phyloP scores from a whole-genome alignment of 2,113 vertebrate species.

The Siniperca chuatsi region DNA sequence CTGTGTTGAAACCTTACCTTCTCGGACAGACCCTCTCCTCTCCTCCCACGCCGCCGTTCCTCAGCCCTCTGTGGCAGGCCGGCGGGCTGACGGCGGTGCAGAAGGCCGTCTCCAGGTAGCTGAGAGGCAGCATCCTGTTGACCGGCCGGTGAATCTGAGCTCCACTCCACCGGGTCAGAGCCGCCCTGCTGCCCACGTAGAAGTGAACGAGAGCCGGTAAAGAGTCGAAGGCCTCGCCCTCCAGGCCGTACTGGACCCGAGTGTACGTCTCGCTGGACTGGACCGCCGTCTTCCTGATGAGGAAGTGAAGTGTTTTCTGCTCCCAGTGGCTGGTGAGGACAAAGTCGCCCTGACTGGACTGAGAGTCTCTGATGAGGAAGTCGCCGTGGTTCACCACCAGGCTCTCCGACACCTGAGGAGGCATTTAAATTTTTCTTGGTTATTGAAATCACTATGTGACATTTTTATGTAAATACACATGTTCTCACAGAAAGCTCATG shows the following conservation, averaged over 20 bases:
- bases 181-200: constrained; percentile 87
- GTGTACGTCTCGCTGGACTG: constrained; percentile 83
- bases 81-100: constrained; percentile 79
- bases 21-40: constrained; percentile 80
- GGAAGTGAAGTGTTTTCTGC: constrained; percentile 90
- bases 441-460: background rate
- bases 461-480: background rate
- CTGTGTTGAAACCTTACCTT: constrained; percentile 82
- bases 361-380: constrained; percentile 93
- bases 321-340: constrained; percentile 92
- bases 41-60: constrained; percentile 83
- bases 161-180: constrained; percentile 87
- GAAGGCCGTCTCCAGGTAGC: constrained; percentile 90
- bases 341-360: constrained; percentile 90
- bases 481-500: background rate
- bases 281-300: constrained; percentile 89
- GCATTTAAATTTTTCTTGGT: background rate
- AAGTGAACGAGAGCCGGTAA: constrained; percentile 91
- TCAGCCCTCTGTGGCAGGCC: constrained; percentile 79
- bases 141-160: constrained; percentile 91
- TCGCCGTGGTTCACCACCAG: constrained; percentile 90
- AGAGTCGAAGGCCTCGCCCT: constrained; percentile 90
- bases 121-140: constrained; percentile 92
- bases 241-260: constrained; percentile 88
- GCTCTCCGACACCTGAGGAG: constrained; percentile 90